Base-by-base conservation (phyloP, 2,797 vertebrate species). In the Scarus forsteni region DNA sequence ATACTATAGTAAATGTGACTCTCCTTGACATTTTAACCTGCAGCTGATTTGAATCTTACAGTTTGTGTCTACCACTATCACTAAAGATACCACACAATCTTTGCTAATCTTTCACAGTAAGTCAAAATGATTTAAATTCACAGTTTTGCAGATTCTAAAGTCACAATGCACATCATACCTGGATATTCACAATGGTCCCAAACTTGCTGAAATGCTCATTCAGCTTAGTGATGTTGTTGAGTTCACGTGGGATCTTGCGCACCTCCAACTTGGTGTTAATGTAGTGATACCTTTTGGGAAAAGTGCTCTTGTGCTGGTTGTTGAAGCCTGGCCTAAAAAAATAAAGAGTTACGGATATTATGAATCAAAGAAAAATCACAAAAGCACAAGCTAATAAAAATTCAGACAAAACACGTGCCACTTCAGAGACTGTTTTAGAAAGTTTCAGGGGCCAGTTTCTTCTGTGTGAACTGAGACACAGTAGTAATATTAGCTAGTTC, bases 191-290 rank as follows among this genome's bases (percentile, higher is more conserved):
- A 63, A 99, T 98, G 55, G 96, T 99, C 85, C 98, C 98, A 91
- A 99, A 99, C 90, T 97, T 99, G 94, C 97, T 97, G 94, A 99
- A 99, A 81, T 99, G 98, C 79, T 98, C 97, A 0, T 99, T 99
- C 81, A 99, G 95, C 85, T 97, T 97, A 46, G 97, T 96, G 86
- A 99, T 99, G 80, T 97, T 99, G 90, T 99, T 99, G 59, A 98
- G 48, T 10, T 99, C 97, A 6, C 96, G 94, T 1, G 98, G 98
- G 81, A 99, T 98, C 92, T 95, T 97, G 72, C 96, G 95, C 70
- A 99, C 97, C 91, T 99, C 97, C 85, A 99, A 76, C 91, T 98
- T 99, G 8, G 97, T 99, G 90, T 99, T 99, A 1, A 96, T 94
- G 6, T 98, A 98, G 64, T 96, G 94, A 89, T 94, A 96, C 89